A percentile compares a stretch with the other conserved stretches of the same genome.
Evolutionary conservation across 2,888 invertebrate species (phyloP).

Genomic region (Phalera bucephala): DNA sequence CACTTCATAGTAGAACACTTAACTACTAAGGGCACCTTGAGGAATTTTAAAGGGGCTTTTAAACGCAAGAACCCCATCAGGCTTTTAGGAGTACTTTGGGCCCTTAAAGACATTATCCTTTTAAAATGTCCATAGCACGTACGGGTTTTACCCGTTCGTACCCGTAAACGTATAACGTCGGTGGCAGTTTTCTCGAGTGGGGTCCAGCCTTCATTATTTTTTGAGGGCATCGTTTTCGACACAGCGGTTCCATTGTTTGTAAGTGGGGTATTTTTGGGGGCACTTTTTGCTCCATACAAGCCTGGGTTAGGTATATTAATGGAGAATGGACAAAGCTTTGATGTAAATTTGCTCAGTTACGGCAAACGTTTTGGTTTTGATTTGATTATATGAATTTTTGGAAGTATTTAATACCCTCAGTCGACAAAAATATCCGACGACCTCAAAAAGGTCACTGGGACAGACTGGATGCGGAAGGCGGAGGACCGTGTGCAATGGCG

Average conservation of each 20-base stretch:
- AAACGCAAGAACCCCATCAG: slow-evolving; percentile 22
- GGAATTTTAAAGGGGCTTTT: slow-evolving; percentile 18
- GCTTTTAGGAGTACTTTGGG: slow-evolving; percentile 34
- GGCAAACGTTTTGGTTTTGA: neutral
- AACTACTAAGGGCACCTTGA: too few species aligned
- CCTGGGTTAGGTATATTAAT: slow-evolving; percentile 14
- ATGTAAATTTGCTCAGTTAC: slow-evolving; percentile 1
- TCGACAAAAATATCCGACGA: too few species aligned
- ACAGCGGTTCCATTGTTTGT: slow-evolving; percentile 58
- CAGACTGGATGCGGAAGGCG: too few species aligned
- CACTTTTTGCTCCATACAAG: slow-evolving; percentile 13
- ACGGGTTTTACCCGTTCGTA: slow-evolving; percentile 6
- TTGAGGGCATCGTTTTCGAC: slow-evolving; percentile 60
- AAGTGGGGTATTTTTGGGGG: slow-evolving; percentile 30
- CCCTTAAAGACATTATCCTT: slow-evolving; percentile 51
- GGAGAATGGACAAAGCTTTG: slow-evolving; percentile 1
- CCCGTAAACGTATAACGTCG: slow-evolving; percentile 24
- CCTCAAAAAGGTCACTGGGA: too few species aligned
- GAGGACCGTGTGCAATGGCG: too few species aligned
- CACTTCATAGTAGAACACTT: too few species aligned
- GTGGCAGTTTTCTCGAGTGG: slow-evolving; percentile 49
- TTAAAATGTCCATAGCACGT: slow-evolving; percentile 55
- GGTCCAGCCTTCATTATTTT: slow-evolving; percentile 67
- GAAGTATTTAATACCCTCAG: too few species aligned
- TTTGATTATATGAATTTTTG: too few species aligned